Conservation (phyloP, 2,888 invertebrate genomes). For the Catotricha subobsoleta region DNA sequence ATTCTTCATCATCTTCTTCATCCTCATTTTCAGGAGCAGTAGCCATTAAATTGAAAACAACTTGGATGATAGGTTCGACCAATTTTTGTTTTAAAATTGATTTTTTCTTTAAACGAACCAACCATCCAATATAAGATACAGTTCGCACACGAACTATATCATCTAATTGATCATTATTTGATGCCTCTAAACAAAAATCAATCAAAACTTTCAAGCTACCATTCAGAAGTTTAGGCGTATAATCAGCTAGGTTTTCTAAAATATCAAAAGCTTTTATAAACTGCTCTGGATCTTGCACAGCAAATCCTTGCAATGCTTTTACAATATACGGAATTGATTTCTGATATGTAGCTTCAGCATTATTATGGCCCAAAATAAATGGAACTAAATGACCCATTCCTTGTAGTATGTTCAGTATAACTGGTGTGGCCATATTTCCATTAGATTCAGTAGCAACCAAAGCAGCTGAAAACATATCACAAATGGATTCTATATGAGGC, state of each 20-base stretch:
- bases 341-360: conserved; percentile 34
- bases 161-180: conserved; percentile 36
- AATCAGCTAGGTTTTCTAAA: conserved; percentile 25
- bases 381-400: conserved; percentile 48
- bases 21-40: conserved; percentile 39
- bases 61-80: conserved; percentile 45
- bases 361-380: conserved; percentile 40
- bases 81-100: conserved; percentile 48
- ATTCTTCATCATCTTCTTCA: conserved; percentile 34
- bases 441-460: conserved; percentile 21
- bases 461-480: conserved; percentile 29
- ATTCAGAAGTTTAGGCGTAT: conserved; percentile 23
- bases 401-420: conserved; percentile 27
- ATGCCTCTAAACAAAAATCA: conserved; percentile 46
- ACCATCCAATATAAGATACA: conserved; percentile 39
- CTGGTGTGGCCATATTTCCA: conserved; percentile 23
- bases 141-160: conserved; percentile 48
- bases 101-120: conserved; percentile 53
- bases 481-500: conserved; percentile 41
- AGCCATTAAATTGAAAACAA: conserved; percentile 51
- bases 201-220: conserved; percentile 45
- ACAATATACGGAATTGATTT: conserved; percentile 44
- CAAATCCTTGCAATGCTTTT: conserved; percentile 39
- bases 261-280: conserved; percentile 26
- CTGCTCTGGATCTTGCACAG: conserved; percentile 35